Evolutionary conservation across 2,113 vertebrate species (phyloP).

Genomic region (Syrrhaptes paradoxus): DNA sequence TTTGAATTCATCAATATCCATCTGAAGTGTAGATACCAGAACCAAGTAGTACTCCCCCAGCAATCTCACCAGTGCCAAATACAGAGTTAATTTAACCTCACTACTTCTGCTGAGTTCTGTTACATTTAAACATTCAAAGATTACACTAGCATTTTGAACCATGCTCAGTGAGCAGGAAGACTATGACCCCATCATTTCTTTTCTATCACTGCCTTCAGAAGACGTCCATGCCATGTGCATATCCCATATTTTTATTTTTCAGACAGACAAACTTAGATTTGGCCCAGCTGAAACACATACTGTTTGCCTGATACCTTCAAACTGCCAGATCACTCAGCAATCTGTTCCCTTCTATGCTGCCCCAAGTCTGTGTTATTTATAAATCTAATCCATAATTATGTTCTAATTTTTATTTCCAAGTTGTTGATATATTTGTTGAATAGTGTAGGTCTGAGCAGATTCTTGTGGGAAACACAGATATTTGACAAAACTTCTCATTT

Average conservation of each 20-base stretch:
- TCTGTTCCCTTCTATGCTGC: constrained; percentile 5
- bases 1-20: constrained; percentile 61
- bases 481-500: not conserved
- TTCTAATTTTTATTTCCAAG: constrained; percentile 33
- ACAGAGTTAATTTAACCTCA: constrained; percentile 31
- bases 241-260: not conserved
- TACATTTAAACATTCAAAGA: not conserved
- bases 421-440: constrained; percentile 32
- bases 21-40: constrained; percentile 49
- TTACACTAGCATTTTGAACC: not conserved
- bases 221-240: not conserved
- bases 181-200: not conserved
- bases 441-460: not conserved
- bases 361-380: constrained; percentile 35
- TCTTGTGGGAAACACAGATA: not conserved
- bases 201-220: not conserved
- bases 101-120: not conserved
- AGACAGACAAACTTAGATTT: not conserved
- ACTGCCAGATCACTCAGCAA: constrained; percentile 35
- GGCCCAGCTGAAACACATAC: not conserved
- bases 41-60: not conserved
- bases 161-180: not conserved
- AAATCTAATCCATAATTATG: constrained; percentile 13
- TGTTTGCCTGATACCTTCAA: constrained; percentile 37
- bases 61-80: constrained; percentile 26